These are phyloP conservation scores for Zophobas morio DNA, from an alignment of 1,140 invertebrate genomes.

Conservation along the genomic window DNA sequence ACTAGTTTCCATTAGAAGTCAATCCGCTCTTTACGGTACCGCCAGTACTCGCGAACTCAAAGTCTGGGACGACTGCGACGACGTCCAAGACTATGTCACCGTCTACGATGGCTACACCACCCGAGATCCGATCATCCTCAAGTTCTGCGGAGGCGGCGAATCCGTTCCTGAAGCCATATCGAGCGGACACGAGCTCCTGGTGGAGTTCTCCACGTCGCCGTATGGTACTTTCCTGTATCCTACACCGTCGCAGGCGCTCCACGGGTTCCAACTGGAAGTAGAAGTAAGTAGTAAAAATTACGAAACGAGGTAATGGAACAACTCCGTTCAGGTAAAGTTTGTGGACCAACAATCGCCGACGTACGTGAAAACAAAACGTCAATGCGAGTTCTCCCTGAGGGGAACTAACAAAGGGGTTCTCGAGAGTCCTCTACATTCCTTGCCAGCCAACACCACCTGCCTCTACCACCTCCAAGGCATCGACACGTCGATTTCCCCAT, in stretches of 20 bases:
- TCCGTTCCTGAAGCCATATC: slow-evolving; percentile 86
- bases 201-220: slow-evolving; percentile 91
- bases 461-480: slow-evolving; percentile 85
- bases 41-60: slow-evolving; percentile 65
- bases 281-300: slow-evolving; percentile 70
- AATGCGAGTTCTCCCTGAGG: slow-evolving; percentile 89
- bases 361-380: slow-evolving; percentile 84
- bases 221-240: slow-evolving; percentile 90
- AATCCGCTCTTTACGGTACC: slow-evolving; percentile 72
- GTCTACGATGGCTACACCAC: slow-evolving; percentile 92
- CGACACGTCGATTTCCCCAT: slow-evolving; percentile 71
- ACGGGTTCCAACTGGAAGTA: slow-evolving; percentile 91
- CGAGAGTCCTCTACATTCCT: slow-evolving; percentile 84
- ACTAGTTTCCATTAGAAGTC: slow-evolving; percentile 84
- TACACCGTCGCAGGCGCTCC: slow-evolving; percentile 81
- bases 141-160: slow-evolving; percentile 90
- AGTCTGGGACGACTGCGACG: slow-evolving; percentile 87
- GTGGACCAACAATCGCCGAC: slow-evolving; percentile 85
- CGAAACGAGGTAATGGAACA: neutral
- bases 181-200: slow-evolving; percentile 87
- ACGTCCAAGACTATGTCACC: slow-evolving; percentile 90
- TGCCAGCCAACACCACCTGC: slow-evolving; percentile 89
- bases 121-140: slow-evolving; percentile 87
- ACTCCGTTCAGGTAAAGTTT: slow-evolving; percentile 79
- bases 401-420: slow-evolving; percentile 83